Base-by-base conservation (phyloP, 2,888 invertebrate species). In the Pristionchus maxplancki region DNA sequence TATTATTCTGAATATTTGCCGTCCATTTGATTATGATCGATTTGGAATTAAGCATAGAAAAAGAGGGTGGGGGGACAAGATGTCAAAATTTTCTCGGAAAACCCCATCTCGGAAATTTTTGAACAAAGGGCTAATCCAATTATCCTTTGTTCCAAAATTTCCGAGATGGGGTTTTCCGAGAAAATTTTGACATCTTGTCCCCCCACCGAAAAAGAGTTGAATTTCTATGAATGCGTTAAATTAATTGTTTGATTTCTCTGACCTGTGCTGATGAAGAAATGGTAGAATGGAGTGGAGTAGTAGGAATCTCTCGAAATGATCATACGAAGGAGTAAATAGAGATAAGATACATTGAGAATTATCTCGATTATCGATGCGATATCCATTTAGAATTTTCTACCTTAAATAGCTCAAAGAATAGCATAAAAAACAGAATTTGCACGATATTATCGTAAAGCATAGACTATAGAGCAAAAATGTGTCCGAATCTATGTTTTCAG, bases 281-380 rank as follows among this genome's bases (percentile, higher is more conserved):
- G 40, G 28, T 74, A 74, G 71, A 74, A 74, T 24, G 71, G 71
- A 40, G 71, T 74, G 1, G 71, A 74, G 40, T 24, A 74, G 40
- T 74, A 74, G 5, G 71, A 31, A 40, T 74, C 71, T 40, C 40
- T 74, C 24, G 71, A 37, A 9, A 74, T 28, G 20, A 74, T 74
- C 71, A 74, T 74, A 15, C 71, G 71, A 74, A 74, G n/a, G 40
- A 74, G 71, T 40, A 74, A 11, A 37, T 74, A 74, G 37, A 74
- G 40, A 40, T 31, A 74, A 40, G 24, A 74, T 8, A 74, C 11
- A 24, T 40, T 37, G 15, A 74, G 13, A 15, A 74, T 40, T 24
- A 74, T 74, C 40, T 74, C 71, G 40, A 74, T 74, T 37, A 74
- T 40, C 1, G 40, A 13, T 20, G 17, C 37, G 17, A 74, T 40